Conservation (phyloP, 1,140 invertebrate species). For the Chironomus striatipennis region DNA sequence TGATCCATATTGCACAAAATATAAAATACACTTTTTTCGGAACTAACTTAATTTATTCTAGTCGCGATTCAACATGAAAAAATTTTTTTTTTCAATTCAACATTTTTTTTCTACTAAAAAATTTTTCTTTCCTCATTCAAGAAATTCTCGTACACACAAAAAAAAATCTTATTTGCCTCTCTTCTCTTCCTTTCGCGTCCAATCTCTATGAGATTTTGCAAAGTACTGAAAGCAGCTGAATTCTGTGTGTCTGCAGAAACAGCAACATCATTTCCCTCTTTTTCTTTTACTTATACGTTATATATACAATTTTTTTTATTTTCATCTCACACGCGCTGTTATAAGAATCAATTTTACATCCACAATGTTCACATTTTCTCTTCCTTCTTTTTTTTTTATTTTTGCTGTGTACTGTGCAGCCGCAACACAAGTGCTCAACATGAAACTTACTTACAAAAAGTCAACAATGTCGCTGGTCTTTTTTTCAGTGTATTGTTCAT, state of each 20-base stretch:
- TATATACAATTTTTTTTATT: background rate
- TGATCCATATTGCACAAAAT: constrained; percentile 48
- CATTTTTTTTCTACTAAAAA: background rate
- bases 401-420: too few relatives aligned
- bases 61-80: too few relatives aligned
- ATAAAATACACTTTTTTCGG: background rate
- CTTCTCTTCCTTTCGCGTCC: constrained; percentile 4
- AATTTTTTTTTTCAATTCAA: background rate
- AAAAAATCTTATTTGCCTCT: background rate
- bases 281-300: background rate
- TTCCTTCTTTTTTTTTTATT: background rate
- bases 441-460: too few relatives aligned
- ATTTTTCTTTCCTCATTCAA: too few relatives aligned
- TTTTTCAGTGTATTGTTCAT: too few relatives aligned
- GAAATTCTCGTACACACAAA: background rate
- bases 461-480: too few relatives aligned
- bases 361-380: background rate
- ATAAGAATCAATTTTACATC: too few relatives aligned
- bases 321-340: background rate
- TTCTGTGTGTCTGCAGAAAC: background rate
- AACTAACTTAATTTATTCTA: too few relatives aligned
- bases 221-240: background rate
- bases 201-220: constrained; percentile 22
- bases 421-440: too few relatives aligned
- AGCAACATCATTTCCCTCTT: background rate